Base-by-base conservation (phyloP, 2,797 vertebrate species). In the Cossypha niveicapilla region DNA sequence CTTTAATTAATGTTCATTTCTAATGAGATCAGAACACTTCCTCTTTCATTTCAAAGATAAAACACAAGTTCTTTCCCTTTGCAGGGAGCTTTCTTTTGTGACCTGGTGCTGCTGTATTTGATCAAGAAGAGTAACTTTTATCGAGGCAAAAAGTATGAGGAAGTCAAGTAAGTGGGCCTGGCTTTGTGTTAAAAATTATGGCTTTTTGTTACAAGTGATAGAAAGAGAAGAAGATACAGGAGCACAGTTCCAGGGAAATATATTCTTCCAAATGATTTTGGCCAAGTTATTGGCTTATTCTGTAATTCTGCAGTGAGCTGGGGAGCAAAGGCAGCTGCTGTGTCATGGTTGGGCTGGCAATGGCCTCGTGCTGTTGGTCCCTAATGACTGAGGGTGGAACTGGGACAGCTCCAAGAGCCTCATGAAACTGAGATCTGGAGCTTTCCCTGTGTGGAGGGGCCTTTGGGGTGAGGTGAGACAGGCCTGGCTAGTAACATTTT, bases 51-150 rank as follows among this genome's bases (percentile, higher is more conserved):
- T 47, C 39, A 25, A 72, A 87, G 41, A 50, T 22, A 51, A 87
- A 91, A 14, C n/a, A 18, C 5, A 17, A 35, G 24, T 45, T 76
- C 9, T 60, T 89, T 94, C 39, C 86, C 16, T 96, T 97, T 98
- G 70, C 93, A 99, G 99, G 99, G 98, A 41, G 98, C 98, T 61
- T 99, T 99, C 97, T 97, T 97, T 78, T 99, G 99, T 67, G 99
- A 99, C 89, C 97, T 99, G 98, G 98, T 99, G 57, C 98, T 99
- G 35, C 96, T 99, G 37, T 99, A 99, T 96, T 95, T 99, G 96
- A 99, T 99, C 97, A 98, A 98, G 96, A 99, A 98, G 18, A 99
- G 99, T 85, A 98, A 98, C 67, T 98, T 98, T 87, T 99, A 99
- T 95, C 93, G 99, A 58, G 98, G 99, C 91, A 99, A 98, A 95